Conservation (phyloP, 1,140 invertebrate species). For the Lepidurus packardi region DNA sequence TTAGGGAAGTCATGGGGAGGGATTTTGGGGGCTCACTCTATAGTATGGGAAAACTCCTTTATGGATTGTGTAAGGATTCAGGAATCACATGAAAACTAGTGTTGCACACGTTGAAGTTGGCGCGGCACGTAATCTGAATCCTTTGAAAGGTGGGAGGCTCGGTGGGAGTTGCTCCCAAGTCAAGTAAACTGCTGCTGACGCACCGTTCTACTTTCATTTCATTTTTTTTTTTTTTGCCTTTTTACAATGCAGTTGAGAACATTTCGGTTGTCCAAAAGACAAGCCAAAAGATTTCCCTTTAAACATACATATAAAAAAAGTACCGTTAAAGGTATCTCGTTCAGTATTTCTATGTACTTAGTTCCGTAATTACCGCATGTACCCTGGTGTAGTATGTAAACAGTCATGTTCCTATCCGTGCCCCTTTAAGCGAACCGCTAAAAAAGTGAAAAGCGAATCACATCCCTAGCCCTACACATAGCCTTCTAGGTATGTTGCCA, state of each 20-base stretch:
- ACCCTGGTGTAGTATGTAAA: no score
- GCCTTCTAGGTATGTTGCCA: background rate
- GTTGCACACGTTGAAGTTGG: constrained; percentile 6
- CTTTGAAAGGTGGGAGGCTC: constrained; percentile 20
- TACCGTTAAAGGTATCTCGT: background rate
- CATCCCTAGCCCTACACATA: background rate
- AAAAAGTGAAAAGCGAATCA: background rate
- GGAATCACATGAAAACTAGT: constrained; percentile 16
- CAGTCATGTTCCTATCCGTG: no score
- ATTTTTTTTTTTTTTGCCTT: background rate
- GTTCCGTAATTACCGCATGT: no score
- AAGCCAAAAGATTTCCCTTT: no score
- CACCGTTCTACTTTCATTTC: constrained; percentile 21
- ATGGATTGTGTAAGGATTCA: constrained; percentile 15
- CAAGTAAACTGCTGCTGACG: constrained; percentile 17
- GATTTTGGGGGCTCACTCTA: background rate
- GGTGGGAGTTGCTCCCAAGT: constrained; percentile 14
- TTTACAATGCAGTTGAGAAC: no score
- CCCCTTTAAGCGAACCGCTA: no score
- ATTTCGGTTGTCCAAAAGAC: no score
- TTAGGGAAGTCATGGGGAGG: no score
- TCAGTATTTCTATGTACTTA: background rate
- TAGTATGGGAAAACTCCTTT: background rate
- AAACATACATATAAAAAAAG: background rate
- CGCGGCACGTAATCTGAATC: background rate